phyloP scores from a whole-genome alignment of 2,888 invertebrate species.

The Camptogramma bilineatum region DNA sequence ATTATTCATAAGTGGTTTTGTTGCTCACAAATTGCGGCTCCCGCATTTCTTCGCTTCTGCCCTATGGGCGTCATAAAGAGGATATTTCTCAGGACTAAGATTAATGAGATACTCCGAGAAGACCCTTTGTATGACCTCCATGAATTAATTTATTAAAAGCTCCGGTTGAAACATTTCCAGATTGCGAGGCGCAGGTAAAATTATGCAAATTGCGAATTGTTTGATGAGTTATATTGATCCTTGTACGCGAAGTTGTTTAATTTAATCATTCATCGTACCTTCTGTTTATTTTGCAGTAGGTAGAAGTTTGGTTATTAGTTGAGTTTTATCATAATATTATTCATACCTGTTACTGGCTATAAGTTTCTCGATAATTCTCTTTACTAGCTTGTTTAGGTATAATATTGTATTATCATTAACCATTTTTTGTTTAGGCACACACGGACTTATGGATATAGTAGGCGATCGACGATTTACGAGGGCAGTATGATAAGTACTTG shows the following conservation, averaged over 20 bases:
- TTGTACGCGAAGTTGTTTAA: slow-evolving; percentile 32
- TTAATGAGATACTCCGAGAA: slow-evolving; percentile 57
- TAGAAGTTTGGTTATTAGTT: slow-evolving; percentile 28
- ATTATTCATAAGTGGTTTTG: slow-evolving; percentile 44
- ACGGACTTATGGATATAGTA: no score
- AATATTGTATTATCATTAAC: neutral
- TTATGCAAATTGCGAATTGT: slow-evolving; percentile 42
- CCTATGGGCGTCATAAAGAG: slow-evolving; percentile 57
- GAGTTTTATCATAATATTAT: slow-evolving; percentile 27
- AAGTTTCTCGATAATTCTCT: neutral
- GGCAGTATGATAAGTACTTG: no score
- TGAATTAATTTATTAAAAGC: slow-evolving; percentile 56
- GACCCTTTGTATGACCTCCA: slow-evolving; percentile 53
- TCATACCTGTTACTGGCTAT: slow-evolving; percentile 12
- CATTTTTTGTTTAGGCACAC: no score
- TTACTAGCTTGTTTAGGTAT: neutral
- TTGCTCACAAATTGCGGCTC: slow-evolving; percentile 50
- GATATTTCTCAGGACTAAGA: slow-evolving; percentile 57
- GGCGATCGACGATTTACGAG: no score
- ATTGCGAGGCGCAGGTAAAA: slow-evolving; percentile 37
- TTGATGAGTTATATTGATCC: slow-evolving; percentile 39
- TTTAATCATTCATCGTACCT: slow-evolving; percentile 29
- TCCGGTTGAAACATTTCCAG: slow-evolving; percentile 41
- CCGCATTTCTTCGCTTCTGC: slow-evolving; percentile 52
- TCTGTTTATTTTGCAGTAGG: slow-evolving; percentile 28